Evolutionary conservation across 30 jellyfish, hydroid and myxozoan genomes (phyloP), one percentile per base, ranked within the genome.

Genomic region (Turritopsis rubra): DNA sequence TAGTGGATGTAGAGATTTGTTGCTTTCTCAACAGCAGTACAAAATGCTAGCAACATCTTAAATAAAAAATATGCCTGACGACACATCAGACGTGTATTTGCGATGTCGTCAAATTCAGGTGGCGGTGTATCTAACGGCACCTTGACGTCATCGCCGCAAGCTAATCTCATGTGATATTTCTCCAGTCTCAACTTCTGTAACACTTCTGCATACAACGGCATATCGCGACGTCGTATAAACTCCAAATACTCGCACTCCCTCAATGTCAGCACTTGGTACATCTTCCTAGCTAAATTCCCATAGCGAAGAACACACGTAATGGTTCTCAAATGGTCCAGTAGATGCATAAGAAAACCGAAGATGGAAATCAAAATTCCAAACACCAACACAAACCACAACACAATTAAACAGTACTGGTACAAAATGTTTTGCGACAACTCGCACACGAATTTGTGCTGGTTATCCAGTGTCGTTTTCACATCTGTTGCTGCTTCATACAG

Each of bases 161-260:
- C 28, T 29, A 54, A 24, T 79, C 31, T 23, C 24, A n/a, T 19
- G 85, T 29, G 78, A 52, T 52, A 52, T 31, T 29, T 52, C 53
- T 79, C 85, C 16, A 23, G 83, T 9, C 81, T 28, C 26, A 79
- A 79, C 85, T 52, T 31, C 29, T 29, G 83, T 21, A 79, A 21
- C 25, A 79, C 24, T 23, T 79, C 81, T 16, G 85, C 23, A 30
- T 79, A 79, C 7, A 79, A 65, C 18, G 80, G 85, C 81, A 79
- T 21, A 31, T 79, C 79, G 0, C 85, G 80, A n/a, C 31, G 25
- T 31, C 85, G 78, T 79, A 79, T 79, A 25, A 79, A 79, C 82
- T 79, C 85, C 19, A 79, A 30, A 79, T 79, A 79, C 81, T 79
- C 85, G 21, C 85, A 79, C 52, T 79, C 85, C 18, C 85, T 80